Base-by-base conservation (phyloP, 2,797 vertebrate genomes). In the Mycteria americana region DNA sequence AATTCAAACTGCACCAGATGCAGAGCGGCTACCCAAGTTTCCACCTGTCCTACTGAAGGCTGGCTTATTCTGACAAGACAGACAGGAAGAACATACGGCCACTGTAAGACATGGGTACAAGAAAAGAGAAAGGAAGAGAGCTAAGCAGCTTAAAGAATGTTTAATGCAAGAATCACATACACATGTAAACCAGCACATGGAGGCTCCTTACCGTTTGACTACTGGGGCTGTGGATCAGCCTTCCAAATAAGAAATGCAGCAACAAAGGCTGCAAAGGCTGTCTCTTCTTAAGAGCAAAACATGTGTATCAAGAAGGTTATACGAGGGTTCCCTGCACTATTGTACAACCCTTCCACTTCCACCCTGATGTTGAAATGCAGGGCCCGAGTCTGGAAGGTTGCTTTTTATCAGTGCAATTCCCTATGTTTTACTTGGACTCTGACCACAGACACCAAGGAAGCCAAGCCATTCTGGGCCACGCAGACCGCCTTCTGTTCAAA, bases 251-350 rank as follows among this genome's bases (percentile, higher is more conserved):
- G 46, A 94, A 80, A 76, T 24, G 10, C 46, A 67, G 54, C 37
- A 60, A 59, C 18, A 73, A 72, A 88, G 17, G 6, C 4, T 8
- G 0, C 18, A 73, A 72, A 88, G 17, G 6, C 4, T 8, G 0
- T 43, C 18, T 37, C 46, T 51, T 28, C 48, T 57, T 35, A 35
- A 28, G 6, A 89, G 30, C 19, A n/a, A 62, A 75, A 78, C 0
- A 0, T 0, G 6, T 27, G 6, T 15, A 30, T 13, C 13, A 13
- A 24, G n/a, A 9, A 21, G 13, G 13, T 35, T 28, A 1, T 11
- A n/a, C 2, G 19, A 39, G 50, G 19, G 27, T 39, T 77, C 37
- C 28, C 3, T 6, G 56, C 27, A 54, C 41, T 45, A 50, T 18
- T 31, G 54, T 90, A 83, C 11, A 41, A 83, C 10, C 12, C n/a